Evolutionary conservation across 2,888 invertebrate species (phyloP), one percentile per base, ranked within the genome.

Genomic region (Bembecia ichneumoniformis): DNA sequence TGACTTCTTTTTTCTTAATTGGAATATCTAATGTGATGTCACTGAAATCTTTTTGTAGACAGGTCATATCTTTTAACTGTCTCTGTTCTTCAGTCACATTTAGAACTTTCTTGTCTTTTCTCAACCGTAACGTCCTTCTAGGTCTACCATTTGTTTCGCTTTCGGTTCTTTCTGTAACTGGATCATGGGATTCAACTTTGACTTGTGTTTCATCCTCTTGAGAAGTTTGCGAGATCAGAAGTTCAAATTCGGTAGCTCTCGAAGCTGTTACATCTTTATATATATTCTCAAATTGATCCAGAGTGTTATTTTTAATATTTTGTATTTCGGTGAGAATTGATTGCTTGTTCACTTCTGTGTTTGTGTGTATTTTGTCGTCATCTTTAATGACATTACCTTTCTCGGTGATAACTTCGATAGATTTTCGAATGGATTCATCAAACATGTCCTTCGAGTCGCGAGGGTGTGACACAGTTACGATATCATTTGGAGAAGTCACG

Each of bases 281-380:
- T 35, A 86, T 74, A 16, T 77, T 78, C 55, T 86, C 86, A 49
- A 84, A 87, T 49, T 73, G 75, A 34, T 80, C 78, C 16, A 74
- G 59, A 0, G 83, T 83, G 48, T 82, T 79, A 46, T 74, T 61
- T 14, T 58, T 46, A 13, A 13, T 15, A 40, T 40, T 44, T 44
- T 52, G 52, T 5, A 52, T 48, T 47, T 53, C 56, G n/a, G 43
- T 4, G 11, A 40, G 15, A 5, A 15, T 47, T 20, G 36, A 35
- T 35, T 3, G 16, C 9, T 28, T 9, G 28, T 9, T 9, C 9
- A 9, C 56, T 45, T 61, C 54, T n/a, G 51, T 28, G 3, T 51
- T 51, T 11, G 49, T 35, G 48, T 56, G 56, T 20, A 43, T 44
- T 52, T 60, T 9, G 28, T 28, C 28, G 1, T 28, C 28, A 28